Evolutionary conservation across 1,140 invertebrate species (phyloP).

Genomic region (Diploscapter pachys): DNA sequence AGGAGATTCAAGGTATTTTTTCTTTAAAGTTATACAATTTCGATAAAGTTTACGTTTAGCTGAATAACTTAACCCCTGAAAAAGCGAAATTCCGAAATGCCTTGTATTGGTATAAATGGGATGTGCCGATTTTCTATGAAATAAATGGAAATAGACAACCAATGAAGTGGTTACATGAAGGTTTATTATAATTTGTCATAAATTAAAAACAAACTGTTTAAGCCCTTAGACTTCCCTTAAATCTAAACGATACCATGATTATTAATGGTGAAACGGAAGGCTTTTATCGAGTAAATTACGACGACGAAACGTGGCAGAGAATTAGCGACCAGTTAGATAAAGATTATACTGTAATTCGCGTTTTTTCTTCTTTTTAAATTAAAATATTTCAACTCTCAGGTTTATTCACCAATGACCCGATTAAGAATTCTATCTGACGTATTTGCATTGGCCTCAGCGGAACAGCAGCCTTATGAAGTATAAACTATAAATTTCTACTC

Average conservation of each 20-base stretch:
- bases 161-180: constrained; percentile 38
- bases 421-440: constrained; percentile 15
- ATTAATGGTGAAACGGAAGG: constrained; percentile 31
- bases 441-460: constrained; percentile 17
- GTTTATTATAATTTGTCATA: neutral
- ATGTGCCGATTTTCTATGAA: constrained; percentile 27
- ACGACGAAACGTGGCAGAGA: constrained; percentile 32
- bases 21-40: neutral
- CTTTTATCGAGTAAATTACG: constrained; percentile 40
- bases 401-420: neutral
- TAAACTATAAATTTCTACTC: neutral
- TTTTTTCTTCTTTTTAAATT: constrained; percentile 5
- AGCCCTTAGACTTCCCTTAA: constrained; percentile 28
- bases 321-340: constrained; percentile 17
- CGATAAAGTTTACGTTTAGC: neutral
- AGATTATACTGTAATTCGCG: neutral
- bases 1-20: constrained; percentile 46
- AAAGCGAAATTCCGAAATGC: constrained; percentile 44
- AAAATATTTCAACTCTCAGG: neutral
- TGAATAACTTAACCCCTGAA: constrained; percentile 49
- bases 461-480: constrained; percentile 11
- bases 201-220: neutral
- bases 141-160: constrained; percentile 31
- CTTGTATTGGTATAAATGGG: constrained; percentile 40
- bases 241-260: constrained; percentile 27